A percentile compares a stretch with the other conserved stretches of the same genome.
Evolutionary conservation across 2,888 invertebrate species (phyloP).

Genomic region (Athalia rosae): DNA sequence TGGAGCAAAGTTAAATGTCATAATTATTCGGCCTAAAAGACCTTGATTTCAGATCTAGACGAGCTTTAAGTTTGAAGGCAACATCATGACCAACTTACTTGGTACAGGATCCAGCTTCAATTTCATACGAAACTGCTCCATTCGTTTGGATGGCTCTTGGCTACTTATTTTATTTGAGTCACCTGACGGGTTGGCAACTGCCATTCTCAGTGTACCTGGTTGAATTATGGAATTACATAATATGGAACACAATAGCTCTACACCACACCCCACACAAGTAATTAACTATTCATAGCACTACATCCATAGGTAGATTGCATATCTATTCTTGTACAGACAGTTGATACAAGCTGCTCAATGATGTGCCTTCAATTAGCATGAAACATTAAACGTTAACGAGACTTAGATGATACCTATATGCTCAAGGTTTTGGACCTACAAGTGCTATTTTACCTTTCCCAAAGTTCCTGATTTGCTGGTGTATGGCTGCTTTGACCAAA

Average conservation of each 20-base stretch:
- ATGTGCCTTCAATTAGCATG: no score
- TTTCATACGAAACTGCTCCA: constrained; percentile 65
- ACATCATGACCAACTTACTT: constrained; percentile 49
- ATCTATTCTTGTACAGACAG: no score
- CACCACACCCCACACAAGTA: not conserved
- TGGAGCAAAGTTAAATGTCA: constrained; percentile 1
- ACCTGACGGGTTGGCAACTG: constrained; percentile 9
- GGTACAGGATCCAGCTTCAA: constrained; percentile 59
- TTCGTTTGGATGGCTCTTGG: constrained; percentile 56
- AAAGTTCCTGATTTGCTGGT: constrained; percentile 15
- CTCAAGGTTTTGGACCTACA: not conserved
- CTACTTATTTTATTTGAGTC: not conserved
- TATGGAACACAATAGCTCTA: not conserved
- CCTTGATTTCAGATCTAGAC: not conserved
- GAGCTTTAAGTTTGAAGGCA: constrained; percentile 12
- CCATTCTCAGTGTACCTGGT: constrained; percentile 7
- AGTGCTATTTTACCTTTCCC: constrained; percentile 23
- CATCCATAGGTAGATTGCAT: no score
- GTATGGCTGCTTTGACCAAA: not conserved
- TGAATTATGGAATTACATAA: not conserved
- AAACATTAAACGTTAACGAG: no score
- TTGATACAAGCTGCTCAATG: no score
- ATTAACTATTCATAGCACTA: no score
- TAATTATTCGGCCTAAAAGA: not conserved
- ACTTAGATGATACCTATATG: not conserved